A percentile compares a stretch with the other conserved stretches of the same genome.
phyloP scores from a whole-genome alignment of 2,113 vertebrate genomes.

The Gallinago paraguaiae region DNA sequence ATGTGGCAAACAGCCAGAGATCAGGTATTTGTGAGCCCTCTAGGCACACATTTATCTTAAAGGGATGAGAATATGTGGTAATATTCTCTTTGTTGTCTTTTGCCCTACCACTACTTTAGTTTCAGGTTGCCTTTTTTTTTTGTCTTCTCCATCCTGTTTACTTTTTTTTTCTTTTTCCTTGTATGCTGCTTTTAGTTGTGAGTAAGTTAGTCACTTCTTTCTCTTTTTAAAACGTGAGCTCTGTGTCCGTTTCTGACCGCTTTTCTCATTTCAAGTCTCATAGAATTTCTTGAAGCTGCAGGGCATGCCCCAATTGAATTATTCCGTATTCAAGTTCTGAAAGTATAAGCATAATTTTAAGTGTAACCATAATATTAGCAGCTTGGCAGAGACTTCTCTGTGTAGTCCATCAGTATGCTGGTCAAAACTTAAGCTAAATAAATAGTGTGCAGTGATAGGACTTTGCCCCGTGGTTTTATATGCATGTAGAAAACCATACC shows the following conservation, averaged over 20 bases:
- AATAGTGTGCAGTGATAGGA: background rate
- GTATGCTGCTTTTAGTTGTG: background rate
- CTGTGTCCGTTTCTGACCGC: background rate
- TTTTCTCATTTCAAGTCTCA: background rate
- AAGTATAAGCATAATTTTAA: background rate
- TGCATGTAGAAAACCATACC: background rate
- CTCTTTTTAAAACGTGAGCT: background rate
- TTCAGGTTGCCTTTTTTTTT: background rate
- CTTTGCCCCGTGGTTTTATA: background rate
- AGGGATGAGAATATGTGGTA: background rate
- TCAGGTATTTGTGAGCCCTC: background rate
- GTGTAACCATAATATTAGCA: background rate
- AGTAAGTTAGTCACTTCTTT: background rate
- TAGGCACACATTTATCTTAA: background rate
- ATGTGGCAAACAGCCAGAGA: background rate
- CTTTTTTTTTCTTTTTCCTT: background rate
- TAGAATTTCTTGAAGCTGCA: background rate
- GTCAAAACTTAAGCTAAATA: background rate
- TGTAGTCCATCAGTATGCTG: background rate
- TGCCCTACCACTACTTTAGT: background rate
- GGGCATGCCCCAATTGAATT: background rate
- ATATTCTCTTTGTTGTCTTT: background rate
- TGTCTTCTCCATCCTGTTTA: background rate
- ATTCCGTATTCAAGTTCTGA: background rate
- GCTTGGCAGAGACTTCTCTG: background rate